Evolutionary conservation across 2,797 vertebrate genomes (phyloP).

Genomic region (Rhincodon typus): DNA sequence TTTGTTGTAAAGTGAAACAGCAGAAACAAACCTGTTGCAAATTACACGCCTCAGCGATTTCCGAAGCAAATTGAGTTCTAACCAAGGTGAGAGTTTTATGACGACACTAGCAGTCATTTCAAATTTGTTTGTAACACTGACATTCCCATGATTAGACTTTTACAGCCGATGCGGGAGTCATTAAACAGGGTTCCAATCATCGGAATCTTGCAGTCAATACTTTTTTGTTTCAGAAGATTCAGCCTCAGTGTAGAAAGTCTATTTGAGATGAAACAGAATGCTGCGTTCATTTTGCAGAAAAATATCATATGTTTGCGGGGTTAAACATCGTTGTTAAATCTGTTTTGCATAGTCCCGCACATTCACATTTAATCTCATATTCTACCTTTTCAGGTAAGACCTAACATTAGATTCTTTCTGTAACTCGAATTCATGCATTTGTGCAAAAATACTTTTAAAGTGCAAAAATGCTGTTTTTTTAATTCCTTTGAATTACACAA

Average conservation of each 20-base stretch:
- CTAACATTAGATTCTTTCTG: not conserved
- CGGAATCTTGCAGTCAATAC: not conserved
- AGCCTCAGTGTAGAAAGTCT: not conserved
- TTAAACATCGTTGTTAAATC: not conserved
- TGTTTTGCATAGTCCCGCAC: not conserved
- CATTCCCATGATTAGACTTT: conserved; percentile 29
- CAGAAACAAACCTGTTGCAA: conserved; percentile 27
- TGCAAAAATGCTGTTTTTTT: not conserved
- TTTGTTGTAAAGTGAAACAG: not conserved
- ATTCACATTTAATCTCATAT: not conserved
- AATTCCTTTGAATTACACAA: not conserved
- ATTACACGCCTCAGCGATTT: conserved; percentile 23
- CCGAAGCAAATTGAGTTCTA: conserved; percentile 29
- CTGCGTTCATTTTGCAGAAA: too few species aligned
- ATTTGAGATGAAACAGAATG: not conserved
- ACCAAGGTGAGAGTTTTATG: conserved; percentile 34
- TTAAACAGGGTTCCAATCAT: not conserved
- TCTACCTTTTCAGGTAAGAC: not conserved
- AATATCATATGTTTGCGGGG: not conserved
- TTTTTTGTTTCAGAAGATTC: not conserved
- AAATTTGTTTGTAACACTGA: conserved; percentile 32
- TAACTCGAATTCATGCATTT: too few species aligned
- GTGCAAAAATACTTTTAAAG: not conserved
- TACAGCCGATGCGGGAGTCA: conserved; percentile 22
- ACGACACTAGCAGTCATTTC: conserved; percentile 16